phyloP scores from a whole-genome alignment of 2,113 vertebrate species.

The Stegastes partitus region DNA sequence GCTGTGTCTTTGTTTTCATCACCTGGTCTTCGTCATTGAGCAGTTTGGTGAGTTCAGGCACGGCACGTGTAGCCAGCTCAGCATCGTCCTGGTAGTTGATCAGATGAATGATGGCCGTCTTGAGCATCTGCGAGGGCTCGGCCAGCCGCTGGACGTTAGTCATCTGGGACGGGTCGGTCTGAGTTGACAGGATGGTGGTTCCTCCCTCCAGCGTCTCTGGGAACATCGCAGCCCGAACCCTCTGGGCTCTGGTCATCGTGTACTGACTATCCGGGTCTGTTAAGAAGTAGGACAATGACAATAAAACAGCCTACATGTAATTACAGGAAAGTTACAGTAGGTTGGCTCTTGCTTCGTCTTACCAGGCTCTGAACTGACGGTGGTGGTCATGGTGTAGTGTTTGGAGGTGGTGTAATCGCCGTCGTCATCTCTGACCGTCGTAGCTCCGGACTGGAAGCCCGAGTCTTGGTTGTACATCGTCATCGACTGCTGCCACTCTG shows the following conservation, averaged over 20 bases:
- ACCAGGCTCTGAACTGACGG: constrained; percentile 79
- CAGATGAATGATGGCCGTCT: constrained; percentile 93
- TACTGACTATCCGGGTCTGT: constrained; percentile 88
- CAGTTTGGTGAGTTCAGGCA: constrained; percentile 97
- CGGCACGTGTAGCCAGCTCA: constrained; percentile 93
- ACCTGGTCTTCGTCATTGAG: constrained; percentile 96
- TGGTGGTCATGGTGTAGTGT: constrained; percentile 87
- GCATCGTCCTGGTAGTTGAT: constrained; percentile 99
- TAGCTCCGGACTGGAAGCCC: constrained; percentile 93
- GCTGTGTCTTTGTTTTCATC: background rate
- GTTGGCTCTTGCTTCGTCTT: background rate
- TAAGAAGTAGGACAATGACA: background rate
- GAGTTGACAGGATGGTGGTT: constrained; percentile 87
- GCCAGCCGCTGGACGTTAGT: constrained; percentile 96
- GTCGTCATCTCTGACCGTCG: constrained; percentile 91
- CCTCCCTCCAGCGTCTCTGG: constrained; percentile 89
- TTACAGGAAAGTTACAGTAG: background rate
- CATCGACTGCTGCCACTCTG: constrained; percentile 90
- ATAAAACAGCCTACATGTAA: background rate
- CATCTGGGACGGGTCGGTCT: constrained; percentile 89
- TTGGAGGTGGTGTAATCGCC: constrained; percentile 84
- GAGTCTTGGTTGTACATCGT: constrained; percentile 89
- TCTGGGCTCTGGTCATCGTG: constrained; percentile 90
- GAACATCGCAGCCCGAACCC: constrained; percentile 93
- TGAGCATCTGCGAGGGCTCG: constrained; percentile 96